Conservation (phyloP, 2,113 vertebrate species). For the Chaetura pelagica region DNA sequence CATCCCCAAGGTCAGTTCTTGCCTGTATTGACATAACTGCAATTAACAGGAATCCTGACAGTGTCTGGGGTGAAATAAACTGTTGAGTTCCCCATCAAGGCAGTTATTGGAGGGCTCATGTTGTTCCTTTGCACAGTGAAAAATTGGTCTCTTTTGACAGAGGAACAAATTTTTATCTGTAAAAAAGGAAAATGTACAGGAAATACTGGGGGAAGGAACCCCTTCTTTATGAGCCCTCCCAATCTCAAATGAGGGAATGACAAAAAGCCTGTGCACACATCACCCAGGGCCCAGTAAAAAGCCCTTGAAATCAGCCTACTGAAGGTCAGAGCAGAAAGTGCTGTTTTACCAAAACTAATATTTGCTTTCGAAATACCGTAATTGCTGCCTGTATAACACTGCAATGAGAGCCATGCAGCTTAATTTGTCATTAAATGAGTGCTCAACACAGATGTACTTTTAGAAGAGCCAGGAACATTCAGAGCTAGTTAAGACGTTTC, state of each 20-base stretch:
- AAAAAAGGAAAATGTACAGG: neutral
- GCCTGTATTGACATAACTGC: neutral
- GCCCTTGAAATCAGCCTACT: neutral
- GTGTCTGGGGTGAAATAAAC: neutral
- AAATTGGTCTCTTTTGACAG: neutral
- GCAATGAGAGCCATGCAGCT: neutral
- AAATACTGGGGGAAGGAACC: neutral
- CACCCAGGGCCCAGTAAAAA: neutral
- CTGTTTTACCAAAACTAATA: neutral
- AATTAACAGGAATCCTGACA: neutral
- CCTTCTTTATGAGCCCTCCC: neutral
- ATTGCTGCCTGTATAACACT: neutral
- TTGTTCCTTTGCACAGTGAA: neutral
- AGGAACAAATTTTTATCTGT: neutral
- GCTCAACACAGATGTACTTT: neutral
- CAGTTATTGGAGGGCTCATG: neutral
- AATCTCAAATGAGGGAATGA: neutral
- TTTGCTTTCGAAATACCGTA: neutral
- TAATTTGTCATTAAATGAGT: neutral
- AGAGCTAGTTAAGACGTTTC: neutral
- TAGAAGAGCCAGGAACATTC: neutral
- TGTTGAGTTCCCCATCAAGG: neutral
- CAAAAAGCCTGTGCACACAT: neutral
- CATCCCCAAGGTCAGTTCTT: neutral
- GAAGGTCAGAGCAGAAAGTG: neutral